Percentiles rank a stretch among this genome's conserved stretches.
These are phyloP conservation scores for Chanos chanos DNA, from an alignment of 2,797 vertebrate species.

Conservation along the genomic window DNA sequence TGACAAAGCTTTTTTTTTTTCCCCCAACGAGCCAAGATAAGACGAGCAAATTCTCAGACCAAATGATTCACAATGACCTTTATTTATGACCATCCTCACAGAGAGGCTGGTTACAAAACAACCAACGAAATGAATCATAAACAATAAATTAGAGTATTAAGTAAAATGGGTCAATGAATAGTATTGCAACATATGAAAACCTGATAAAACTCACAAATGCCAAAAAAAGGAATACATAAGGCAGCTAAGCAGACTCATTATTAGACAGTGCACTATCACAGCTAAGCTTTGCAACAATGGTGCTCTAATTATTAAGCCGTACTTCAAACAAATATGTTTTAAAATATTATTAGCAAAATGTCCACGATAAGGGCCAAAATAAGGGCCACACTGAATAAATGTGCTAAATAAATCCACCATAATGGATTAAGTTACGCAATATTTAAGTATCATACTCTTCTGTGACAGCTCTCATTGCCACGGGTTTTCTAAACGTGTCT, in stretches of 20 bases:
- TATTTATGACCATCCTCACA: conserved; percentile 29
- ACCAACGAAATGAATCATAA: conserved; percentile 55
- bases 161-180: conserved; percentile 36
- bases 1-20: neutral
- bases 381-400: no score
- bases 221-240: conserved; percentile 31
- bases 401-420: no score
- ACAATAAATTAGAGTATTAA: conserved; percentile 70
- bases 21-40: neutral
- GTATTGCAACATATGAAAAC: conserved; percentile 45
- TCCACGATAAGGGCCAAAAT: conserved; percentile 17
- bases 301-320: neutral
- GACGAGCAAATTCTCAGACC: neutral
- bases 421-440: no score
- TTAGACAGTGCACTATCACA: no score
- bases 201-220: conserved; percentile 17
- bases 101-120: conserved; percentile 44
- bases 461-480: no score
- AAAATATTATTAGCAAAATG: conserved; percentile 5
- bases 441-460: no score
- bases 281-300: conserved; percentile 12
- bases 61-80: conserved; percentile 24
- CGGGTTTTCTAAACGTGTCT: neutral
- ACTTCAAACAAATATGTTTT: conserved; percentile 19
- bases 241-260: conserved; percentile 26